These are phyloP conservation scores for Ageneiosus marmoratus DNA, from an alignment of 2,113 vertebrate genomes.

Conservation along the genomic window DNA sequence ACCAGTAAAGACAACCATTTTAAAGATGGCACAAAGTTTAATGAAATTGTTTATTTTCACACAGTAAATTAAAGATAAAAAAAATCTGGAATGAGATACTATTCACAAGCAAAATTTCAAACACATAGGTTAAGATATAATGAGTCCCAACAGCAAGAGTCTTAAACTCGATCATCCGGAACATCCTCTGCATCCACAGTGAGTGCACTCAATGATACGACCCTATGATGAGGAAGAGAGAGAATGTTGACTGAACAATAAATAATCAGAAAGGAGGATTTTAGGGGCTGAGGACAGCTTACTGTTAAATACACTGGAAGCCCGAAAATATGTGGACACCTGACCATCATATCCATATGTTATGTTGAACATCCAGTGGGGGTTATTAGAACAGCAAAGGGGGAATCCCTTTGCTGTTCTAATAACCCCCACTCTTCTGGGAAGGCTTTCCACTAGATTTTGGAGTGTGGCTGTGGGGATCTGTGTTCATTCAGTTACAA, in stretches of 20 bases:
- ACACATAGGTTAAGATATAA: conserved; percentile 48
- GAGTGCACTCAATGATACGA: conserved; percentile 95
- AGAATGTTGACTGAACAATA: not conserved
- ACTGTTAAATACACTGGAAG: not conserved
- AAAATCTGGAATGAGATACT: conserved; percentile 29
- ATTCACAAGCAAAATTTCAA: conserved; percentile 27
- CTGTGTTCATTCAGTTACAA: too few relatives aligned
- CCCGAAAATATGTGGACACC: too few relatives aligned
- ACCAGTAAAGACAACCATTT: not conserved
- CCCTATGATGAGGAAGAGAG: conserved; percentile 75
- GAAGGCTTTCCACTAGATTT: too few relatives aligned
- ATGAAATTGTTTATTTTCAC: conserved; percentile 35
- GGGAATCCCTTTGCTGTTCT: not conserved
- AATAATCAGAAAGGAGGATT: not conserved
- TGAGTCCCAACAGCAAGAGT: conserved; percentile 30
- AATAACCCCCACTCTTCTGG: not conserved
- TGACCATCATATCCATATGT: too few relatives aligned
- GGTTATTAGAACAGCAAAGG: too few relatives aligned
- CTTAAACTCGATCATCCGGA: conserved; percentile 78
- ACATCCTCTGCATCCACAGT: conserved; percentile 96
- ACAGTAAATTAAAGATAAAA: not conserved
- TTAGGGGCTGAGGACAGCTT: not conserved
- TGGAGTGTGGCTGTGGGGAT: too few relatives aligned
- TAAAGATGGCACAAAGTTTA: conserved; percentile 31
- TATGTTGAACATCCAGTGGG: too few relatives aligned